Conservation (phyloP, 2,888 invertebrate genomes). For the Dryocosmus kuriphilus region DNA sequence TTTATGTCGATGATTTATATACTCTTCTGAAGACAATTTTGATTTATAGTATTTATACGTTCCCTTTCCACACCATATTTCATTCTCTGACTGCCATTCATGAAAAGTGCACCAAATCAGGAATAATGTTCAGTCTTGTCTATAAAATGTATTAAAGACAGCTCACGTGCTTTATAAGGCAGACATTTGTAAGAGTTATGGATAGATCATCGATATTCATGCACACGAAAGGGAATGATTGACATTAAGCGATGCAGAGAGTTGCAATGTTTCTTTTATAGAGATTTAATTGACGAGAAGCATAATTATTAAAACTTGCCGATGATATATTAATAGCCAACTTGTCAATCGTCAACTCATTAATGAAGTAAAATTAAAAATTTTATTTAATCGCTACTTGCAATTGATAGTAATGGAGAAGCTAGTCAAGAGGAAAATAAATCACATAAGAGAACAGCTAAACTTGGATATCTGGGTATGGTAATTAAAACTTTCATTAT, state of each 20-base stretch:
- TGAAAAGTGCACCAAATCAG: neutral
- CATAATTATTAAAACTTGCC: constrained; percentile 1
- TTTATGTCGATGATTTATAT: neutral
- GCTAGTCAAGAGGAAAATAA: neutral
- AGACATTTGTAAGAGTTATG: neutral
- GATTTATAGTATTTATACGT: too few species aligned
- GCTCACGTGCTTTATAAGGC: neutral
- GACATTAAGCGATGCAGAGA: constrained; percentile 1
- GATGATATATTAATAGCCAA: neutral
- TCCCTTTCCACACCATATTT: neutral
- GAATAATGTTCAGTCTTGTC: neutral
- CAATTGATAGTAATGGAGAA: neutral
- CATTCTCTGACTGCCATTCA: neutral
- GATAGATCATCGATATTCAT: constrained; percentile 9
- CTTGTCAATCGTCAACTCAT: neutral
- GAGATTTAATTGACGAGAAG: constrained; percentile 1
- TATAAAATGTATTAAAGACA: neutral
- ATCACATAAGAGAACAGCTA: neutral
- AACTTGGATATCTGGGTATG: neutral
- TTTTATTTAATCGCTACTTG: neutral
- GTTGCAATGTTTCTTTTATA: constrained; percentile 1
- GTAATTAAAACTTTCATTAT: neutral
- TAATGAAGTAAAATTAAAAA: neutral
- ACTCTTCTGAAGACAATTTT: neutral
- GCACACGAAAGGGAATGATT: constrained; percentile 8